phyloP scores from a whole-genome alignment of 2,797 vertebrate species.

The Paramormyrops hopkinsi region DNA sequence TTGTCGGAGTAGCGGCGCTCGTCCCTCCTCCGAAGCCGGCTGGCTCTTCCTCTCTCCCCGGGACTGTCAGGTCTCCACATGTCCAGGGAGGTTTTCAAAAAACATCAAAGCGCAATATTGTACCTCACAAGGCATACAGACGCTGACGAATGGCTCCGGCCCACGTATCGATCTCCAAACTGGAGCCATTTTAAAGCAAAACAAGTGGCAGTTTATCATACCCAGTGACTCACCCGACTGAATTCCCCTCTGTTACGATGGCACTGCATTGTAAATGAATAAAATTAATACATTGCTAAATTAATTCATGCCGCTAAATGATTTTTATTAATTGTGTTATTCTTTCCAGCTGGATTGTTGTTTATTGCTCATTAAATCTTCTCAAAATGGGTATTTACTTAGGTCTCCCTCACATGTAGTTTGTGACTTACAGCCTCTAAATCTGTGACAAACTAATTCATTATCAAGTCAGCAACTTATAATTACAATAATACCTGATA shows the following conservation, averaged over 20 bases:
- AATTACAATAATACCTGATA: not conserved
- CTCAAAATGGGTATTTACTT: not conserved
- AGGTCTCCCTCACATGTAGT: not conserved
- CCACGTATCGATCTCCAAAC: slow-evolving; percentile 73
- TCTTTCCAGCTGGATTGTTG: not conserved
- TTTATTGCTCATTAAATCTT: not conserved
- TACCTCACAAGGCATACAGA: slow-evolving; percentile 50
- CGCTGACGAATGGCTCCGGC: slow-evolving; percentile 66
- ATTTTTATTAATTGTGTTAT: slow-evolving; percentile 1
- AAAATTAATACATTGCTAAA: slow-evolving; percentile 30
- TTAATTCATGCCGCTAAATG: slow-evolving; percentile 8
- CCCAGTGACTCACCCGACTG: slow-evolving; percentile 69
- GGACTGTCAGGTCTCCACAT: not conserved
- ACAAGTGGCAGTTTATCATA: slow-evolving; percentile 78
- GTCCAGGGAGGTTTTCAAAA: slow-evolving; percentile 29
- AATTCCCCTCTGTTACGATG: slow-evolving; percentile 63
- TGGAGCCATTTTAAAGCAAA: slow-evolving; percentile 76
- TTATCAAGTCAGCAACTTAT: not conserved
- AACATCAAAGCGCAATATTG: slow-evolving; percentile 58
- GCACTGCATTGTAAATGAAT: slow-evolving; percentile 52
- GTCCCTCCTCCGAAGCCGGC: slow-evolving; percentile 15
- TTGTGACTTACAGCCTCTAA: not conserved
- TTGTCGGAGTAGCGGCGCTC: not conserved
- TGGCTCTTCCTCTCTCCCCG: not conserved
- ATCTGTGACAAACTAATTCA: not conserved